phyloP scores from a whole-genome alignment of 1,140 invertebrate species.

The Drosophila parabipectinata region DNA sequence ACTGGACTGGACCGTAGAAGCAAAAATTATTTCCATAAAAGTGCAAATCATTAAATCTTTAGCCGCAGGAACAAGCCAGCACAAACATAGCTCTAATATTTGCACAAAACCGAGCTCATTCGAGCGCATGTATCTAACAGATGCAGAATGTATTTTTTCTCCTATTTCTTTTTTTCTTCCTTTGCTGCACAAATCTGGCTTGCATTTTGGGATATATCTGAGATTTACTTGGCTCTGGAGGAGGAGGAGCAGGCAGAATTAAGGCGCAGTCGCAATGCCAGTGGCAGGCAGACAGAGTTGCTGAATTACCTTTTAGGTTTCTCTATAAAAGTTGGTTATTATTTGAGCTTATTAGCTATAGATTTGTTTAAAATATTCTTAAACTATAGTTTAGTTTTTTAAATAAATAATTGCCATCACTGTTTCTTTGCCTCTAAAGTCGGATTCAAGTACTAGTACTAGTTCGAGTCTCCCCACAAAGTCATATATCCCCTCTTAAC shows the following conservation, averaged over 20 bases:
- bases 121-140: constrained; percentile 66
- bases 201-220: constrained; percentile 81
- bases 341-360: background rate
- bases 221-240: constrained; percentile 68
- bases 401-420: too few species aligned
- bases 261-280: constrained; percentile 76
- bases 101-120: constrained; percentile 55
- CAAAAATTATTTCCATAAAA: constrained; percentile 81
- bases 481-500: constrained; percentile 15
- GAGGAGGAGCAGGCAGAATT: constrained; percentile 54
- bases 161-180: constrained; percentile 3
- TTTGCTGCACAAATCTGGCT: constrained; percentile 48
- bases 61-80: constrained; percentile 47
- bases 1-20: constrained; percentile 6
- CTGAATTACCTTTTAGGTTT: constrained; percentile 5
- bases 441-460: too few species aligned
- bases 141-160: constrained; percentile 48
- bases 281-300: constrained; percentile 33
- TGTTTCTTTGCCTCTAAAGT: too few species aligned
- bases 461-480: too few species aligned
- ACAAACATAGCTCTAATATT: constrained; percentile 78
- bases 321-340: background rate
- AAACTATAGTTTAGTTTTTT: too few species aligned
- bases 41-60: constrained; percentile 82
- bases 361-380: background rate